phyloP scores from a whole-genome alignment of 2,113 vertebrate species.

The Glaucidium brasilianum region DNA sequence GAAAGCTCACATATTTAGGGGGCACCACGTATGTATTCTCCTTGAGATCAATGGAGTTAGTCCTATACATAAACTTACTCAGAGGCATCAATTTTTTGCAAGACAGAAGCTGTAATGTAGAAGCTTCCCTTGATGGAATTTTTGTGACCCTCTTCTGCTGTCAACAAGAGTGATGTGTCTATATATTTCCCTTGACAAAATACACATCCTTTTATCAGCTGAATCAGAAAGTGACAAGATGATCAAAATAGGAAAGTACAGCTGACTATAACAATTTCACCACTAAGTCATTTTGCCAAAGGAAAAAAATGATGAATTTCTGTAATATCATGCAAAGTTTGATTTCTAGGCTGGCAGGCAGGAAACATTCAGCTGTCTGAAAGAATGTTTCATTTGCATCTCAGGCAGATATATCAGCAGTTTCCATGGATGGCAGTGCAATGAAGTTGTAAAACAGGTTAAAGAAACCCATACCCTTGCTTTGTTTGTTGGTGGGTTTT shows the following conservation, averaged over 20 bases:
- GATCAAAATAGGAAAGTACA: conserved; percentile 61
- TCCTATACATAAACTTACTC: background rate
- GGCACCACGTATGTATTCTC: background rate
- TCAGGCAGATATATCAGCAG: conserved; percentile 20
- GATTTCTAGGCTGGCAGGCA: conserved; percentile 42
- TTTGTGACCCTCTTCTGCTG: conserved; percentile 52
- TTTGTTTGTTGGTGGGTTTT: background rate
- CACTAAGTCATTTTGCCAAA: conserved; percentile 28
- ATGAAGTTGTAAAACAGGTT: conserved; percentile 21
- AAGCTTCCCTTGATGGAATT: conserved; percentile 55
- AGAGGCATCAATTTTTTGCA: background rate
- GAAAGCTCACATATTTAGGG: background rate
- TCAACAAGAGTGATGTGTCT: conserved; percentile 48
- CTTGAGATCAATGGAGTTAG: background rate
- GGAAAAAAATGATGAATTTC: conserved; percentile 58
- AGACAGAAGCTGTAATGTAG: background rate
- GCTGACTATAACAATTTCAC: conserved; percentile 58
- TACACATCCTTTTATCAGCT: conserved; percentile 51
- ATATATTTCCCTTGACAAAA: conserved; percentile 57
- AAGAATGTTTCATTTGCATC: conserved; percentile 47
- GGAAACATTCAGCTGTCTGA: conserved; percentile 44
- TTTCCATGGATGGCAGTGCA: background rate
- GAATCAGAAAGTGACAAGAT: conserved; percentile 59
- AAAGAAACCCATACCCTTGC: background rate
- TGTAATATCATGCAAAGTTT: conserved; percentile 60